A percentile compares a stretch with the other conserved stretches of the same genome.
Conservation (phyloP, 2,888 invertebrate species). For the Gonocerus acuteangulatus region DNA sequence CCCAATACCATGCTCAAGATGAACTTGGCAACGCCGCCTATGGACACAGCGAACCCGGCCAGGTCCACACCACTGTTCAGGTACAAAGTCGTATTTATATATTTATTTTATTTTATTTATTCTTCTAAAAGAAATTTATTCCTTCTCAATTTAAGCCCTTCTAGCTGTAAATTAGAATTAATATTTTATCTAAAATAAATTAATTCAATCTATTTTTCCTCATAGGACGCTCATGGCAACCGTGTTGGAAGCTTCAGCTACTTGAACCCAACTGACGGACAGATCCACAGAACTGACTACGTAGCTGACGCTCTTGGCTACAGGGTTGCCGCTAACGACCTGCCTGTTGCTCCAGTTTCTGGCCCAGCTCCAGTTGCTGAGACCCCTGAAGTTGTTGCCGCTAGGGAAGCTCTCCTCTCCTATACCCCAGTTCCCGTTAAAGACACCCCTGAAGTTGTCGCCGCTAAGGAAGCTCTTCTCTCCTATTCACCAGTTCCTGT, state of each 20-base stretch:
- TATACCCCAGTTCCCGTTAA: constrained; percentile 34
- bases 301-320: constrained; percentile 45
- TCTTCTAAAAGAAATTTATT: no score
- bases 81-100: no score
- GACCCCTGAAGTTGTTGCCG: constrained; percentile 35
- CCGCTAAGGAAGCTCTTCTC: constrained; percentile 44
- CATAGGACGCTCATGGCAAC: constrained; percentile 44
- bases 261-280: constrained; percentile 45
- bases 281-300: constrained; percentile 45
- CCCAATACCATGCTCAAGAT: constrained; percentile 46
- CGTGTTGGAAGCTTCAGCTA: constrained; percentile 46
- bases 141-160: no score
- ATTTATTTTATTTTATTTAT: no score
- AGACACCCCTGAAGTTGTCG: constrained; percentile 40
- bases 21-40: constrained; percentile 44
- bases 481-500: constrained; percentile 36
- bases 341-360: constrained; percentile 42
- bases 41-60: constrained; percentile 44
- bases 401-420: constrained; percentile 45
- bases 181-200: no score
- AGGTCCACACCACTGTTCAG: constrained; percentile 43
- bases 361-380: constrained; percentile 34
- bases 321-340: constrained; percentile 45
- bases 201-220: no score
- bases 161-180: no score